phyloP scores from a whole-genome alignment of 2,797 vertebrate species.

The Buphagus erythrorhynchus region DNA sequence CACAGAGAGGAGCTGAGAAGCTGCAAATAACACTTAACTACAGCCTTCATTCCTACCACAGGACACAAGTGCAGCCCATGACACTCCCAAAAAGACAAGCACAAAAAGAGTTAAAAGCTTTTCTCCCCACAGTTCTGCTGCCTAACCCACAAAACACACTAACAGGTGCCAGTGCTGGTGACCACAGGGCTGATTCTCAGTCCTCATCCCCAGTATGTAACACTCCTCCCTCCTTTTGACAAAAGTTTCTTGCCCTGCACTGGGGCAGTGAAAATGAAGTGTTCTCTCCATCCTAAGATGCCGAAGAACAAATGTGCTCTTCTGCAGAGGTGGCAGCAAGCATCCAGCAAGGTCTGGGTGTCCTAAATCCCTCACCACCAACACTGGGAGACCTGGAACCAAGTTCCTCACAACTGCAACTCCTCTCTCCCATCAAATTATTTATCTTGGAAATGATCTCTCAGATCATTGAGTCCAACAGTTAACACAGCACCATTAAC shows the following conservation, averaged over 20 bases:
- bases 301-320: not conserved
- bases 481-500: not conserved
- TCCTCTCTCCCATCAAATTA: not conserved
- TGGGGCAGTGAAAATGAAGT: not conserved
- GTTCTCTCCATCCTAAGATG: not conserved
- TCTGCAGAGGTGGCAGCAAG: not conserved
- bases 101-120: not conserved
- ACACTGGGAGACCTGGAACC: rapidly evolving
- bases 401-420: not conserved
- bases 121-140: not conserved
- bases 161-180: not conserved
- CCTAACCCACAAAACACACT: not conserved
- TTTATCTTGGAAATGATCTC: not conserved
- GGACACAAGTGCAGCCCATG: not conserved
- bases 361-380: not conserved
- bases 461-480: rapidly evolving
- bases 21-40: not conserved
- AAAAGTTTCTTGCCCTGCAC: not conserved
- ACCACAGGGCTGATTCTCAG: not conserved
- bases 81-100: not conserved
- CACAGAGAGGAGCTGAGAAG: not conserved
- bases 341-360: not conserved
- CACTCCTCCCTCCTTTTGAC: not conserved
- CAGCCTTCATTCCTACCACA: not conserved
- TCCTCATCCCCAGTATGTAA: not conserved